Base-by-base conservation (phyloP, 2,888 invertebrate species). In the Archips crataeganus region DNA sequence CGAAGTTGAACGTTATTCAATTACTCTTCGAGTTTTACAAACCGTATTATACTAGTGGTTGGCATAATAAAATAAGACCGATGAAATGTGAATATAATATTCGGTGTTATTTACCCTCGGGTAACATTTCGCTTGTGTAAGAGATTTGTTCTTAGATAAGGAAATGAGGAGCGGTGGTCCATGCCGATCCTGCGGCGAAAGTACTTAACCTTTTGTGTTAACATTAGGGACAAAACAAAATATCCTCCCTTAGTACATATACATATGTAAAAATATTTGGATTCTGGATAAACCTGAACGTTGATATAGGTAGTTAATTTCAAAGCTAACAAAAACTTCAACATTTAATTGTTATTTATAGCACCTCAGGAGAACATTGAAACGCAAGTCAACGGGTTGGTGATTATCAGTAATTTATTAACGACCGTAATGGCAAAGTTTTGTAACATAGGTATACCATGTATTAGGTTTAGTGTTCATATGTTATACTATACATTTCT, bases 1-100 rank as follows among this genome's bases (percentile, higher is more conserved):
- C 80, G 77, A 81, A 85, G 84, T 84, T 85, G 79, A 82, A 83
- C 76, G 77, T 81, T 82, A 84, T 85, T 84, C 83, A 85, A 87
- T 87, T 86, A 83, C 74, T 76, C 80, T 79, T 36, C 63, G 79
- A 82, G 80, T 82, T 86, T 80, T 73, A 77, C 78, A 79, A 79
- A 82, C 75, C 80, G 77, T 81, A 78, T 78, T 79, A 74, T 78
- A 61, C 65, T 77, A 75, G 77, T 75, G 73, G 77, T 76, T 75
- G 74, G 74, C 74, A 77, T 71, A 77, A 77, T 78, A 77, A 74
- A 76, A 71, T 65, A 65, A 71, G 49, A 61, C 15, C 39, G 51
- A 61, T 49, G 47, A 60, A 61, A 71, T 66, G 71, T 47, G 32
- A 71, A 71, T 51, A 51, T 54, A 54, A 54, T 59, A 36, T 49